Evolutionary conservation across 1,140 invertebrate species (phyloP).

Genomic region (Solenopsis invicta): DNA sequence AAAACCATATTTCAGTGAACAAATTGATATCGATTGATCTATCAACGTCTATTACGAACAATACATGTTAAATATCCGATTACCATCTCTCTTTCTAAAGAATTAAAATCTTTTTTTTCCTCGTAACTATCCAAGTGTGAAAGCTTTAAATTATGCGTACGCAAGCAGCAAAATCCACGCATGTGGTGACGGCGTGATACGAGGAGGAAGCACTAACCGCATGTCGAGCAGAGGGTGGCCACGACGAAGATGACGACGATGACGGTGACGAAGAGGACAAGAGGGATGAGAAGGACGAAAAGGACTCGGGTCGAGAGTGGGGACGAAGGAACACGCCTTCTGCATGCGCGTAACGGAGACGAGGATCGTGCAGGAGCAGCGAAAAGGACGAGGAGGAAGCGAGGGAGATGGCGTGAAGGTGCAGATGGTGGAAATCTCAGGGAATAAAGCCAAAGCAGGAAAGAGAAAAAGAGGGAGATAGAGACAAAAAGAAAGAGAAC

Average conservation of each 20-base stretch:
- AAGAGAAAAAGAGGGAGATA: conserved; percentile 26
- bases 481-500: conserved; percentile 33
- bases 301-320: conserved; percentile 13
- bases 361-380: not conserved
- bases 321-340: conserved; percentile 46
- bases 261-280: not conserved
- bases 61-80: not conserved
- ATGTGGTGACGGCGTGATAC: conserved; percentile 28
- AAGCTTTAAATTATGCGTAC: conserved; percentile 3
- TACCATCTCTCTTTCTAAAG: not conserved
- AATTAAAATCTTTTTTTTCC: not conserved
- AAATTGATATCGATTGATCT: not conserved
- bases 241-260: conserved; percentile 22
- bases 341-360: conserved; percentile 20
- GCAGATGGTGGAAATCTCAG: conserved; percentile 86
- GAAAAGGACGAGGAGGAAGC: conserved; percentile 30
- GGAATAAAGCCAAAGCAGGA: conserved; percentile 76
- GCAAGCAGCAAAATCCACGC: conserved; percentile 50
- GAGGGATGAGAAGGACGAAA: conserved; percentile 22
- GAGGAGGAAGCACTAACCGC: conserved; percentile 42
- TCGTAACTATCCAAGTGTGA: not conserved
- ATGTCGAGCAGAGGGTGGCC: conserved; percentile 65
- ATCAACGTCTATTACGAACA: not conserved
- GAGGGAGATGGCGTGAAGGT: conserved; percentile 72
- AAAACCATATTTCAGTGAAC: not conserved